Conservation (phyloP, 2,113 vertebrate species). For the Loxodonta africana region DNA sequence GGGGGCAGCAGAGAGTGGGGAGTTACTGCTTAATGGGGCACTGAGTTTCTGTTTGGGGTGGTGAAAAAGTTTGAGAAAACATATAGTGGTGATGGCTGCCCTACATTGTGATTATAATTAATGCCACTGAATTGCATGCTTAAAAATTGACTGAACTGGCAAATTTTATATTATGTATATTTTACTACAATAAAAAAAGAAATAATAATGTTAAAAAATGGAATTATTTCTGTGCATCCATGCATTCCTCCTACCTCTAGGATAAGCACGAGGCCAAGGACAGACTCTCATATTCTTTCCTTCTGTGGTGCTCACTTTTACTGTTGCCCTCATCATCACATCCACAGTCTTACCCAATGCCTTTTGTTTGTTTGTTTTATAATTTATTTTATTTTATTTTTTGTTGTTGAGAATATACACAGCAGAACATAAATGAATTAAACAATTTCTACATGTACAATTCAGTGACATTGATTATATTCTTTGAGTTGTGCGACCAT, state of each 20-base stretch:
- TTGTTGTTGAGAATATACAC: neutral
- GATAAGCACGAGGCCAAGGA: neutral
- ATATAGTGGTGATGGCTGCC: too few species aligned
- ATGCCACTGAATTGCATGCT: too few species aligned
- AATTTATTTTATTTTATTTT: neutral
- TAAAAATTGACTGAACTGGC: too few species aligned
- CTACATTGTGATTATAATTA: too few species aligned
- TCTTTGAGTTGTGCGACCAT: neutral
- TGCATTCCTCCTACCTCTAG: rapidly evolving
- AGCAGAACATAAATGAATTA: neutral
- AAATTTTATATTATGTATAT: too few species aligned
- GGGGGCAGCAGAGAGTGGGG: too few species aligned
- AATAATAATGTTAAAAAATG: too few species aligned
- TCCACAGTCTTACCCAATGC: neutral
- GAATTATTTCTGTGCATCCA: neutral
- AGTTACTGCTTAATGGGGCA: too few species aligned
- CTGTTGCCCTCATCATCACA: neutral
- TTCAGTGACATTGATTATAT: neutral
- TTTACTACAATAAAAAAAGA: too few species aligned
- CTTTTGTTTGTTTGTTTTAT: too few species aligned
- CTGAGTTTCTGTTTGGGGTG: too few species aligned
- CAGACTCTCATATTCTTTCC: neutral
- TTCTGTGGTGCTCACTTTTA: neutral
- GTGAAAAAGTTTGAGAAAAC: too few species aligned
- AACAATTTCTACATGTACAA: neutral